These are phyloP conservation scores for Gallinago solitaria DNA, from an alignment of 2,797 vertebrate species.

Conservation along the genomic window DNA sequence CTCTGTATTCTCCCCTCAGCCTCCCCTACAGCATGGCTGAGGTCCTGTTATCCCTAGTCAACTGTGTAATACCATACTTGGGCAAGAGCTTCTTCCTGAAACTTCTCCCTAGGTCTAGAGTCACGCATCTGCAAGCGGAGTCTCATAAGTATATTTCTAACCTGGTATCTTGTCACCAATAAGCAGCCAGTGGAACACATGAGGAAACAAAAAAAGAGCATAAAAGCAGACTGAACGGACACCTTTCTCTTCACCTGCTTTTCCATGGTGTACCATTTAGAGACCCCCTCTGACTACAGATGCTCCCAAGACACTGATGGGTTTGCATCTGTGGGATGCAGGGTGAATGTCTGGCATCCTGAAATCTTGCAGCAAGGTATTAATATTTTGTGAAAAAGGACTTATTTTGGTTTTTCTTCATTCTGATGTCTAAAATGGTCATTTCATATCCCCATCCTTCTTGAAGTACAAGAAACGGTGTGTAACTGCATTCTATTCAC, in stretches of 20 bases:
- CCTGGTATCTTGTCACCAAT: neutral
- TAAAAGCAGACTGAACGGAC: neutral
- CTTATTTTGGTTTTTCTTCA: neutral
- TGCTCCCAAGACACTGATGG: neutral
- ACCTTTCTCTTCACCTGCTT: neutral
- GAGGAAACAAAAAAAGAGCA: neutral
- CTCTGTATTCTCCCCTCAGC: neutral
- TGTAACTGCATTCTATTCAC: neutral
- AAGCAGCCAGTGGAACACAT: neutral
- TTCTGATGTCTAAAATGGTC: neutral
- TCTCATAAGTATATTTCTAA: neutral
- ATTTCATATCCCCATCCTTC: neutral
- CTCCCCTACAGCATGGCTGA: neutral
- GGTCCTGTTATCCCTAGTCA: neutral
- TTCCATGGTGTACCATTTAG: neutral
- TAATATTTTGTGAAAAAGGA: neutral
- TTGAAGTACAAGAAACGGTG: rapidly evolving
- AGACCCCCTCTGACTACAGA: neutral
- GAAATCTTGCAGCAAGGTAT: neutral
- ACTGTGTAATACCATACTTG: neutral
- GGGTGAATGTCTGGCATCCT: too few species aligned
- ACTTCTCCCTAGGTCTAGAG: neutral
- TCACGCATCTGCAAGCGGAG: neutral
- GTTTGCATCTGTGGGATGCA: neutral
- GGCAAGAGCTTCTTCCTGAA: neutral